Evolutionary conservation across 2,797 vertebrate species (phyloP), one percentile per base, ranked within the genome.

Genomic region (Fistularia commersonii): DNA sequence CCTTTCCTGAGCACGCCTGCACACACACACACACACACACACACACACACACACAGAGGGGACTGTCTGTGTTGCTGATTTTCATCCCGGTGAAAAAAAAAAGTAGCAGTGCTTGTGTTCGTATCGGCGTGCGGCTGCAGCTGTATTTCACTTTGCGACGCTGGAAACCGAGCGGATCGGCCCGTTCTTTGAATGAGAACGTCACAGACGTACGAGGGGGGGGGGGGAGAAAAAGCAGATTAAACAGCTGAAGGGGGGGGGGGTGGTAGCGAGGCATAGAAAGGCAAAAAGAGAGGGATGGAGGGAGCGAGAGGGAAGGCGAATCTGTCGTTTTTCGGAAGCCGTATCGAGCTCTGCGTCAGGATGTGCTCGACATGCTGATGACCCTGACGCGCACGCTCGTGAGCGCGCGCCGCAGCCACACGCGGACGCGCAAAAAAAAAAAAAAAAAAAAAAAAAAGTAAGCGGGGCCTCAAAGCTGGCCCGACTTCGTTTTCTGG

Each of bases 311-410:
- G 66, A 58, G 49, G 66, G 70, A 67, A 74, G 76, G 81, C 74
- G 79, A 79, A 79, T 76, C 81, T 87, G 86, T 89, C 85, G 86
- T 86, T 88, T 23, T 23, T 90, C 74, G 70, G 84, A 84, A 85
- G 85, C 86, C 88, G 84, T 85, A 87, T 88, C 87, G 86, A 88
- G 87, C 80, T 83, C 83, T 88, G 85, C 84, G 79, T 90, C 86
- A 88, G 83, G 82, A 88, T 91, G 89, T 91, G 88, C 84, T 87
- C 72, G 79, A 89, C 89, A 90, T 91, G 82, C 83, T 87, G 89
- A 90, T 90, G 82, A 88, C 78, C 77, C 80, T 42, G 67, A 57
- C 74, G 60, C 60, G 12, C 81, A 64, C 61, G 43, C 55, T 45
- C 8, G 42, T n/a, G n/a, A n/a, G n/a, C n/a, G n/a, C n/a, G 23